A percentile compares a stretch with the other conserved stretches of the same genome.
phyloP scores from a whole-genome alignment of 2,797 vertebrate species.

The Halcyon leucocephala region DNA sequence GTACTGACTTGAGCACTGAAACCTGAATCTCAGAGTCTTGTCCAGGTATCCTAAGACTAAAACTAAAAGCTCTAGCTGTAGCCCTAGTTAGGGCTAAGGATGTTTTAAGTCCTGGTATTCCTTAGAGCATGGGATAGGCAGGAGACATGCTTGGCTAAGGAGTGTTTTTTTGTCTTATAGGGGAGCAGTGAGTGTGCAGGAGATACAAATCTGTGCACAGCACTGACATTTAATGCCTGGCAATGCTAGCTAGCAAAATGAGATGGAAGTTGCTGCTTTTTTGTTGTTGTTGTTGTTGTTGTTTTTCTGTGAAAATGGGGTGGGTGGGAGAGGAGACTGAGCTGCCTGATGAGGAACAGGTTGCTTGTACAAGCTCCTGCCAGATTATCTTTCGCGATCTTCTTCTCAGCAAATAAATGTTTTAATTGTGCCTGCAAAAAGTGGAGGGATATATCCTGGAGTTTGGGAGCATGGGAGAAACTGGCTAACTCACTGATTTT shows the following conservation, averaged over 20 bases:
- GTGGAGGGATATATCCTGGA: not conserved
- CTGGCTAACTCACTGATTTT: not conserved
- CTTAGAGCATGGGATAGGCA: not conserved
- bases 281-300: not conserved
- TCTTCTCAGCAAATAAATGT: not conserved
- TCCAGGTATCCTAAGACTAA: not conserved
- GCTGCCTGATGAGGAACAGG: not conserved
- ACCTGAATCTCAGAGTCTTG: not conserved
- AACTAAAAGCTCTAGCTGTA: not conserved
- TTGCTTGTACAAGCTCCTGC: not conserved
- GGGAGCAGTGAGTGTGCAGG: not conserved
- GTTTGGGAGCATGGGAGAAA: not conserved
- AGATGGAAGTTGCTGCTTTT: not conserved
- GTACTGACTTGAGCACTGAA: not conserved
- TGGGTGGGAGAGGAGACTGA: not conserved
- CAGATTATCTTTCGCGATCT: not conserved
- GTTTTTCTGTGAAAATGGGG: not conserved
- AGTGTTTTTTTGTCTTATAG: not conserved
- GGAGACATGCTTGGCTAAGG: not conserved
- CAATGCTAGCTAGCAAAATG: not conserved
- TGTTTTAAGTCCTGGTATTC: not conserved
- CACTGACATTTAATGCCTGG: not conserved
- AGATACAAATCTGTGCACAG: accelerated
- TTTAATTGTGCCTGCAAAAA: not conserved
- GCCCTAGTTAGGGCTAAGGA: not conserved